Base-by-base conservation (phyloP, 2,888 invertebrate species). In the Dilophus febrilis region DNA sequence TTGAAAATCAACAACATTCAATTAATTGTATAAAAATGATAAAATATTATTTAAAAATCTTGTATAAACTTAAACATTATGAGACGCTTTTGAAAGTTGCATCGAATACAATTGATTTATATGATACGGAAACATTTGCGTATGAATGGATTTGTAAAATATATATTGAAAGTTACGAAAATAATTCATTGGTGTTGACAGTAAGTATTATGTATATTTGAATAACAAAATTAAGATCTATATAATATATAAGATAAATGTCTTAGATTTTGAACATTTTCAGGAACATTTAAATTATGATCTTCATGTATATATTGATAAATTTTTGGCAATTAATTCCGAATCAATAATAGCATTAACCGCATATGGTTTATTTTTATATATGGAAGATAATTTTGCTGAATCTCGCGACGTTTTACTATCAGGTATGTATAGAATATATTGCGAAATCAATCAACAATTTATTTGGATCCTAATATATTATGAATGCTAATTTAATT, bases 61-160 rank as follows among this genome's bases (percentile, higher is more conserved):
- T 61, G 1, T 59, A 55, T 39, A 58, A 57, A 37, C 45, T 53
- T 14, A 55, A 58, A 34, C 64, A 70, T 45, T 56, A 59, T 37
- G 53, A 54, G 7, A 48, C 54, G 22, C 54, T 72, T 38, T 46
- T 72, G 29, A 50, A 57, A 32, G 53, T 64, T 46, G 66, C 70
- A 13, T 53, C 58, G 42, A 54, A 62, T 42, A 68, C 74, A 66
- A 59, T 64, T 35, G 49, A 52, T 19, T 46, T 63, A 6, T 71
- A 65, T 51, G 63, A 67, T 4, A 56, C 60, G 2, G 66, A 70
- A 48, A 52, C 58, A 16, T 65, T 64, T 47, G 64, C 71, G 1
- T 57, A 72, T 42, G 72, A 73, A 53, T 74, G 73, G 72, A 66
- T 75, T 41, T 76, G 76, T 49, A 69, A 68, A 47, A 17, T 40